Evolutionary conservation across 2,888 invertebrate genomes (phyloP).

Genomic region (Dynastes maya): DNA sequence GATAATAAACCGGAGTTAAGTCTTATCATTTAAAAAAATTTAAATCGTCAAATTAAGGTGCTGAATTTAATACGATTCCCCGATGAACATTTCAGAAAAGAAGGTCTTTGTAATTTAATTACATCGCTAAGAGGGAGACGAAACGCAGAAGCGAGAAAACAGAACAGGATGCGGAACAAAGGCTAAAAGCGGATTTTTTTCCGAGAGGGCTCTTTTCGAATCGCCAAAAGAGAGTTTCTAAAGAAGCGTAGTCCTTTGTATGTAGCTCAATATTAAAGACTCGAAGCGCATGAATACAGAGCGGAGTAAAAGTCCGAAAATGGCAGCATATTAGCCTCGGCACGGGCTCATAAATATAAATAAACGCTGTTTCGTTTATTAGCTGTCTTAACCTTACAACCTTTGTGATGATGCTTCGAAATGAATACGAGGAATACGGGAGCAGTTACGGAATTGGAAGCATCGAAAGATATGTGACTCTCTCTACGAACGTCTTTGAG

Average conservation of each 20-base stretch:
- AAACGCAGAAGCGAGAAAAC: slow-evolving; percentile 4
- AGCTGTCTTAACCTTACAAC: not conserved
- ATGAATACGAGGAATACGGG: not conserved
- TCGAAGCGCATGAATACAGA: not conserved
- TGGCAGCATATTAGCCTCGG: not conserved
- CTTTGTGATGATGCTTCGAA: not conserved
- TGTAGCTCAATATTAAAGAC: slow-evolving; percentile 4
- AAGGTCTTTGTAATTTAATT: slow-evolving; percentile 30
- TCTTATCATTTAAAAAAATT: slow-evolving; percentile 6
- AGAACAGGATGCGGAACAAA: slow-evolving; percentile 12
- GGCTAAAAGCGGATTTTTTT: slow-evolving; percentile 5
- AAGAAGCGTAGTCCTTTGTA: slow-evolving; percentile 11
- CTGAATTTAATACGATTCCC: slow-evolving; percentile 16
- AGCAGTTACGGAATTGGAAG: not conserved
- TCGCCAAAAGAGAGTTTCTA: not conserved
- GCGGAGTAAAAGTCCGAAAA: not conserved
- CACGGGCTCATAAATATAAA: slow-evolving; percentile 3
- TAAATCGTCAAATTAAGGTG: not conserved
- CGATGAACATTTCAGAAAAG: not conserved
- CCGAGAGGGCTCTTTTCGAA: slow-evolving; percentile 6
- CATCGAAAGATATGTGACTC: too few relatives aligned
- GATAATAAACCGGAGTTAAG: not conserved
- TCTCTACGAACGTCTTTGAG: too few relatives aligned
- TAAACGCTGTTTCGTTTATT: not conserved
- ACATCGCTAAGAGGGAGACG: not conserved